Evolutionary conservation across 1,140 invertebrate species (phyloP), one percentile per base, ranked within the genome.

Genomic region (Coptotermes formosanus): DNA sequence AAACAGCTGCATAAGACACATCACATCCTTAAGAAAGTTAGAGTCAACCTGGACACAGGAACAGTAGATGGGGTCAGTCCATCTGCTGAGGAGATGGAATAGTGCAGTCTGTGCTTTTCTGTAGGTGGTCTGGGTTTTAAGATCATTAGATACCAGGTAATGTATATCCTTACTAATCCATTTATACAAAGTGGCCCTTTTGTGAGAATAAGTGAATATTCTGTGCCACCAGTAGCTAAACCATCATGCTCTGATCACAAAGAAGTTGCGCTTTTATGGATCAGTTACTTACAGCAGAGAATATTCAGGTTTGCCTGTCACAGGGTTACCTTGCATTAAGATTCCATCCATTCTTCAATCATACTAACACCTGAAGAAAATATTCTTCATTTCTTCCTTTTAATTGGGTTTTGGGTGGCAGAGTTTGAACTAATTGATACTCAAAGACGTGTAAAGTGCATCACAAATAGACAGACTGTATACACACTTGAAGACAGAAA

Each of bases 1-100:
- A 91, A 92, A 81, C 93, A 94, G 89, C 92, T 94, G 83, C 92
- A 93, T 87, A 93, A 94, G 89, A 94, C 94, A 25, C 93, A 93
- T 85, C 91, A 92, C 85, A 92, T 94, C 38, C 89, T 94, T n/a
- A 86, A 69, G 82, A 86, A 2, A 38, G 83, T 82, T 19, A 83
- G 38, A 64, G 59, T 48, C 19, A 64, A 82, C 44, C 85, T 85
- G 32, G 23, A 85, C 2, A 23, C 59, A 21, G 23, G 21, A 52
- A 9, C 44, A 84, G 45, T n/a, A 38, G 45, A 84, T 38, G 12
- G 21, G 6, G 52, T 75, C 25, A 75, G 25, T n/a, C 64, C 64
- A 75, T 75, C 64, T 30, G 11, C n/a, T 3, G 12, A 64, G 14
- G 64, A 75, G 64, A 30, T 75, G 64, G 25, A 75, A 75, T 75